A percentile compares a stretch with the other conserved stretches of the same genome.
phyloP scores from a whole-genome alignment of 2,888 invertebrate genomes.

The Calliopum simillimum region DNA sequence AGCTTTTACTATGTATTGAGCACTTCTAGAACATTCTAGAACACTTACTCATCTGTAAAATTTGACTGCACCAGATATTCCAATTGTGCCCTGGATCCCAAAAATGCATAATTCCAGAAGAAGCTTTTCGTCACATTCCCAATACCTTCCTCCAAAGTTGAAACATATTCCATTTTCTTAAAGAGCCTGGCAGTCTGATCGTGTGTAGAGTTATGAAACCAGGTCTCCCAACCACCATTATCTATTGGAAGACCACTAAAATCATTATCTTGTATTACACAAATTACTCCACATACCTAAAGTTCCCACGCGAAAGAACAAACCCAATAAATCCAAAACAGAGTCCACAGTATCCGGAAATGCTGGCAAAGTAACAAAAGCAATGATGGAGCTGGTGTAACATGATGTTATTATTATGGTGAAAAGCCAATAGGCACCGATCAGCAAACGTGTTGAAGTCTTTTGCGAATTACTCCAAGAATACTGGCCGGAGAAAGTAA shows the following conservation, averaged over 20 bases:
- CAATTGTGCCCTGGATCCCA: slow-evolving; percentile 79
- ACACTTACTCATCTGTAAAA: slow-evolving; percentile 72
- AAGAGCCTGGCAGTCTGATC: slow-evolving; percentile 72
- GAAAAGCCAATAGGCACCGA: slow-evolving; percentile 86
- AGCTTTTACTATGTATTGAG: slow-evolving; percentile 28
- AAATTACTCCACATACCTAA: slow-evolving; percentile 70
- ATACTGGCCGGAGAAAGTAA: slow-evolving; percentile 76
- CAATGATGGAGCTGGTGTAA: slow-evolving; percentile 86
- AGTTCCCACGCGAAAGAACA: slow-evolving; percentile 79
- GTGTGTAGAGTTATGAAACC: slow-evolving; percentile 80
- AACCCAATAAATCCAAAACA: slow-evolving; percentile 73
- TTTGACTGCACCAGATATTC: slow-evolving; percentile 80
- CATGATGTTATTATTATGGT: slow-evolving; percentile 87
- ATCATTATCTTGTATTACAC: not conserved
- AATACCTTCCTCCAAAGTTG: slow-evolving; percentile 76
- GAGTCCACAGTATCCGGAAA: slow-evolving; percentile 81
- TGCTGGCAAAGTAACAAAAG: slow-evolving; percentile 83
- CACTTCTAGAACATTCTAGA: not conserved
- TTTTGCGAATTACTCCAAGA: slow-evolving; percentile 80
- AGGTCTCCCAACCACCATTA: slow-evolving; percentile 80
- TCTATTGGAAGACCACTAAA: slow-evolving; percentile 65
- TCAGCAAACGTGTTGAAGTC: slow-evolving; percentile 77
- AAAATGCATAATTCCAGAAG: slow-evolving; percentile 83
- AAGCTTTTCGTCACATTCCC: slow-evolving; percentile 80
- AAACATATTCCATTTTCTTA: slow-evolving; percentile 76